Base-by-base conservation (phyloP, 2,113 vertebrate species). In the Lanius ludovicianus region DNA sequence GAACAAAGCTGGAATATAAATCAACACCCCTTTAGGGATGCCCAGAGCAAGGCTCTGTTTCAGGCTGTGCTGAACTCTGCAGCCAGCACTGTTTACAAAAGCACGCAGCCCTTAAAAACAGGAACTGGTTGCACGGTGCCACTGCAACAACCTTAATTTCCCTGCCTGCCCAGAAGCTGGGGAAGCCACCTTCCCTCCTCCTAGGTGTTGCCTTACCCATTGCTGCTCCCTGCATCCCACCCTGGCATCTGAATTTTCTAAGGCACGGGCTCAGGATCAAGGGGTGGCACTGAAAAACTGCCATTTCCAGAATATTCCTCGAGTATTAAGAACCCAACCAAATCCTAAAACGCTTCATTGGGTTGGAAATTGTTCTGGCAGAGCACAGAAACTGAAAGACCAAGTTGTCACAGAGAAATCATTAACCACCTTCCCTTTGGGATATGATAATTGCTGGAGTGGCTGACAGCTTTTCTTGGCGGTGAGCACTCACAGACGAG, bases 381-480 rank as follows among this genome's bases (percentile, higher is more conserved):
- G 8, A 56, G 76, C 42, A 88, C 47, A 74, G 62, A 69, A 80
- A 15, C 68, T 78, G 79, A 96, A 94, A 96, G 92, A 59, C 42
- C 73, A 49, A 92, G 76, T 37, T 84, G 76, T 89, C 73, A 18
- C 39, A 16, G 76, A 95, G 50, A 60, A 97, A 95, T 93, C 95
- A 96, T 94, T 96, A 93, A 68, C 13, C 80, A 87, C 0, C n/a
- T 65, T 93, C 73, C 83, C 88, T 62, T 15, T 28, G 82, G 95
- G 92, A 87, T 75, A 57, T 78, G 90, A 27, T 94, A 95, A 96
- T 94, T 96, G 86, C 93, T 92, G 86, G 90, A 94, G 90, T 35
- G 76, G 60, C 60, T 92, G 95, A 95, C 88, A 82, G 93, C 69
- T 93, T 92, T 86, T 90, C 93, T 86, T 94, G 95, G 90, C 56